Base-by-base conservation (phyloP, 2,797 vertebrate species). In the Rhadinocentrus ornatus region DNA sequence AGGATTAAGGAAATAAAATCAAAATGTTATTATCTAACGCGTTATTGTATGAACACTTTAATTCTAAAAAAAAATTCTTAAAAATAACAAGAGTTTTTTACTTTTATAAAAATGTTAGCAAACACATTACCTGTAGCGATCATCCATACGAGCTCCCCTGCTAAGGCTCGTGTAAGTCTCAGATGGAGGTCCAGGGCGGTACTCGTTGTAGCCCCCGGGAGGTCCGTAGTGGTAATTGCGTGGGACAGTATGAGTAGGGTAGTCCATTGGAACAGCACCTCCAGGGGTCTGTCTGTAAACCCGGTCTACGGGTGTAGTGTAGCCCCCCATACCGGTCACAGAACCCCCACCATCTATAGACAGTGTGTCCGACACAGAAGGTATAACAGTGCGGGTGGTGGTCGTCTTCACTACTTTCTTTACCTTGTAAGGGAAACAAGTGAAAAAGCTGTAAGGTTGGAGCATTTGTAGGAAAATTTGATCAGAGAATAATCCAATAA, bases 371-470 rank as follows among this genome's bases (percentile, higher is more conserved):
- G 97, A 96, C 81, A 91, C 93, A 20, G 97, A 96, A 55, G 95
- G 95, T 54, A 95, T 93, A 68, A 98, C 96, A 0, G 95, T 98
- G 74, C 97, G 95, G 0, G 96, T 97, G 57, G 96, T 96, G 87
- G 96, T 95, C 0, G 96, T 97, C 92, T 97, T 99, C 41, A 97
- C 94, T 26, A 96, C 93, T 80, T 97, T 98, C 92, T 97, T 98
- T 53, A 98, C 96, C 97, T 99, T 74, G 4, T 70, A 64, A 54
- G n/a, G 8, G 7, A 32, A 60, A 63, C 53, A 52, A 11, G 39
- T 22, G 12, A 2, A 3, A 72, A 24, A 12, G 2, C 7, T 48
- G n/a, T 26, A 11, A 24, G 48, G 26, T 12, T 52, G 27, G n/a
- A 48, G 34, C 20, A 58, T 12, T 58, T 34, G n/a, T 26, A 5